A percentile compares a stretch with the other conserved stretches of the same genome.
These are phyloP conservation scores for Siniperca obscura DNA, from an alignment of 2,797 vertebrate species.

Conservation along the genomic window DNA sequence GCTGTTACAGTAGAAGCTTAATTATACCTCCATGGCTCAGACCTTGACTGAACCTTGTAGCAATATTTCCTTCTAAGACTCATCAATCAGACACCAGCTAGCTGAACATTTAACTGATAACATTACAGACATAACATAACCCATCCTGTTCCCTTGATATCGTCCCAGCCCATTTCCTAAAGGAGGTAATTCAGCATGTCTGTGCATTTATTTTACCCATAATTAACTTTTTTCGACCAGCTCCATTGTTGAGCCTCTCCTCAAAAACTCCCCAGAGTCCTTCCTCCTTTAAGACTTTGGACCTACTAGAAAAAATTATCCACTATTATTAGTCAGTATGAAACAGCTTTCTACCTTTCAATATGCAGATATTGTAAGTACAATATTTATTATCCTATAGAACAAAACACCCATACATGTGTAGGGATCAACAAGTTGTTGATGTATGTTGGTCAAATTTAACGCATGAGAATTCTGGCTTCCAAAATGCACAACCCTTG, in stretches of 20 bases:
- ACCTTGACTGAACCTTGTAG: slow-evolving; percentile 6
- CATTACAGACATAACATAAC: slow-evolving; percentile 34
- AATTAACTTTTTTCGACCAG: slow-evolving; percentile 29
- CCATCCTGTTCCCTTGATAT: slow-evolving; percentile 45
- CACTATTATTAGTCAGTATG: neutral
- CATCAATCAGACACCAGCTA: slow-evolving; percentile 39
- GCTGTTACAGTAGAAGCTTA: neutral
- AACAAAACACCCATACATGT: neutral
- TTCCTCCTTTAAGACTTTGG: slow-evolving; percentile 5
- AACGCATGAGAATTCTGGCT: neutral
- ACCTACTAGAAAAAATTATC: neutral
- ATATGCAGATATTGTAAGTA: no score
- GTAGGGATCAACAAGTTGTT: neutral
- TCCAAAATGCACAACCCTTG: neutral
- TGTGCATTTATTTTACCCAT: slow-evolving; percentile 43
- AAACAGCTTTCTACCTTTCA: neutral
- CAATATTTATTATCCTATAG: neutral
- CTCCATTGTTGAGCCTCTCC: slow-evolving; percentile 17
- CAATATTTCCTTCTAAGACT: slow-evolving; percentile 24
- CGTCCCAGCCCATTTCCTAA: slow-evolving; percentile 48
- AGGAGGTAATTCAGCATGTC: slow-evolving; percentile 43
- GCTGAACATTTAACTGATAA: slow-evolving; percentile 40
- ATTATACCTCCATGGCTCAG: slow-evolving; percentile 3
- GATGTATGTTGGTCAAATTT: neutral
- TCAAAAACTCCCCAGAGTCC: slow-evolving; percentile 1